A percentile compares a stretch with the other conserved stretches of the same genome.
Evolutionary conservation across 23 tunicate species (phyloP).

Genomic region (Trididemnum miniatum): DNA sequence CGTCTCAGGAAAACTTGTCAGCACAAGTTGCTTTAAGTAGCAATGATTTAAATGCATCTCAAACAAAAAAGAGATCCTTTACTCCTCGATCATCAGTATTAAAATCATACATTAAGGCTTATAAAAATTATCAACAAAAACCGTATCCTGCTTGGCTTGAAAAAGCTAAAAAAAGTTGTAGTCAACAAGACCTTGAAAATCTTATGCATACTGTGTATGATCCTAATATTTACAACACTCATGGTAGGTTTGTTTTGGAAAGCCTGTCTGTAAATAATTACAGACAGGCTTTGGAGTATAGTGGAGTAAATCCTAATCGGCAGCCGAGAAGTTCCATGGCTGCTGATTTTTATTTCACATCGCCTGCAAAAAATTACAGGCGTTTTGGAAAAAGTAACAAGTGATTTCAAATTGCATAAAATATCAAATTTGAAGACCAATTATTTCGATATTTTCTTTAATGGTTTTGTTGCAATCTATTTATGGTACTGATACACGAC

Average conservation of each 20-base stretch:
- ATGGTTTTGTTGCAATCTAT: too few species aligned
- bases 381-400: too few species aligned
- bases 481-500: too few species aligned
- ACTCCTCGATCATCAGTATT: neutral
- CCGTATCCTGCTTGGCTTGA: constrained; percentile 13
- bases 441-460: too few species aligned
- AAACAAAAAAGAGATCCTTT: neutral
- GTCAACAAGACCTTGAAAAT: neutral
- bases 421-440: too few species aligned
- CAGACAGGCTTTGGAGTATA: neutral
- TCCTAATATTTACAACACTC: neutral
- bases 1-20: too few species aligned
- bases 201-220: neutral
- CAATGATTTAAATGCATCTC: neutral
- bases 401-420: too few species aligned
- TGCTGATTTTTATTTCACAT: too few species aligned
- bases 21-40: too few species aligned
- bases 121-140: neutral
- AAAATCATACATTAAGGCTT: neutral
- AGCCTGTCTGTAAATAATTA: constrained; percentile 1
- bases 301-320: constrained; percentile 1
- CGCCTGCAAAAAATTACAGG: too few species aligned
- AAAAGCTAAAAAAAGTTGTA: constrained; percentile 8
- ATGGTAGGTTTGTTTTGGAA: neutral
- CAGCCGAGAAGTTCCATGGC: neutral